These are phyloP conservation scores for Podilymbus podiceps DNA, from an alignment of 2,113 vertebrate species.

Conservation along the genomic window DNA sequence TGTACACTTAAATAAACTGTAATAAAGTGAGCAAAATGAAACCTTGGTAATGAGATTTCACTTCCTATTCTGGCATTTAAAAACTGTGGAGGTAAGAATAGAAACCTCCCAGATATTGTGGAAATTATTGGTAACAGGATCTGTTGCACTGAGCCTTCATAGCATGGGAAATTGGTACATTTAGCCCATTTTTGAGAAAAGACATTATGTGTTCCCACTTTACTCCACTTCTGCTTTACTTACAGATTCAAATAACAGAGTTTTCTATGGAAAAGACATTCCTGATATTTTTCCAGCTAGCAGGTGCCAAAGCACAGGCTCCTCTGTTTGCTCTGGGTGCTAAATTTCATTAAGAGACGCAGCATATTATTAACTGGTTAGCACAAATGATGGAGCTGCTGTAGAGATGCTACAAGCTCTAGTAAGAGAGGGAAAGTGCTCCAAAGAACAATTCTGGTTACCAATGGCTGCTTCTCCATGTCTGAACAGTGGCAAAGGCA, in stretches of 20 bases:
- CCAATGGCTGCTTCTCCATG: accelerated
- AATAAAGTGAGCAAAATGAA: neutral
- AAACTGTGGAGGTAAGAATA: neutral
- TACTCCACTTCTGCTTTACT: neutral
- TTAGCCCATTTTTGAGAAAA: neutral
- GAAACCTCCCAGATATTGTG: neutral
- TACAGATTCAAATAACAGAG: neutral
- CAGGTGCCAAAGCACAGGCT: neutral
- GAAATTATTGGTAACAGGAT: neutral
- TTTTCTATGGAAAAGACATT: neutral
- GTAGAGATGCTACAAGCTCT: neutral
- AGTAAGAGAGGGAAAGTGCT: neutral
- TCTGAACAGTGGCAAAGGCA: neutral
- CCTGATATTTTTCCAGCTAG: neutral
- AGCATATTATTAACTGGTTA: neutral
- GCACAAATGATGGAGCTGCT: neutral
- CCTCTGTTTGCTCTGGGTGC: neutral
- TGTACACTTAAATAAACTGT: neutral
- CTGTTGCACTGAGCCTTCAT: neutral
- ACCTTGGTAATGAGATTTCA: neutral
- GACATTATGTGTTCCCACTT: neutral
- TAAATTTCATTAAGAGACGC: neutral
- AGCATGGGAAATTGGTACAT: neutral
- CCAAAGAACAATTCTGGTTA: neutral
- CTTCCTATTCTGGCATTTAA: neutral